phyloP scores from a whole-genome alignment of 2,113 vertebrate species.

The Pelecanus crispus region DNA sequence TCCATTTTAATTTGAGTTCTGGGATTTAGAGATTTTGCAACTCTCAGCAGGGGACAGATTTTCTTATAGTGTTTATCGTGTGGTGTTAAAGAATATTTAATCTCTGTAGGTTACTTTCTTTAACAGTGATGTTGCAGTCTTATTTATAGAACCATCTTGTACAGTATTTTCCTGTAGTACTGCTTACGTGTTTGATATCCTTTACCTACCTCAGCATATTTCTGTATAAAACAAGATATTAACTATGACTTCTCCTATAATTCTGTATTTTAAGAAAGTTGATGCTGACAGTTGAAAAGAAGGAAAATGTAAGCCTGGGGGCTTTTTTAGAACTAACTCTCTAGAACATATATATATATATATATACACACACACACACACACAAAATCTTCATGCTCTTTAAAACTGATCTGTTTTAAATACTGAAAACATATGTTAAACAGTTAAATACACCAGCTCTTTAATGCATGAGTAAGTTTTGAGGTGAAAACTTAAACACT shows the following conservation, averaged over 20 bases:
- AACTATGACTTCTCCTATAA: neutral
- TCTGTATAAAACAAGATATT: neutral
- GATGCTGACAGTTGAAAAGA: neutral
- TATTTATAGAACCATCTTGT: conserved; percentile 5
- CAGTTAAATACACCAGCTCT: neutral
- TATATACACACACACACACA: too few relatives aligned
- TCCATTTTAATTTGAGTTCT: neutral
- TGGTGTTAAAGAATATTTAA: neutral
- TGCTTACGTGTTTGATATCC: neutral
- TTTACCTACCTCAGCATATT: neutral
- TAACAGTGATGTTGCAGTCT: neutral
- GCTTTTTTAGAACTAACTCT: neutral
- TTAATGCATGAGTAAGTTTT: neutral
- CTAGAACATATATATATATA: rapidly evolving
- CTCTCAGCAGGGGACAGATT: neutral
- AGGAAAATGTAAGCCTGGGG: neutral
- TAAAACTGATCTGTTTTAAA: neutral
- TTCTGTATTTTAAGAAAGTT: neutral
- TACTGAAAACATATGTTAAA: neutral
- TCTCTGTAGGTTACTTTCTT: neutral
- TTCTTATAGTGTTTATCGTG: neutral
- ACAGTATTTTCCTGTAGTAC: neutral
- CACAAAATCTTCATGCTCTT: neutral
- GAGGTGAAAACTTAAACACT: neutral
- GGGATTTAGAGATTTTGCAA: neutral